Evolutionary conservation across 2,888 invertebrate species (phyloP).

Genomic region (Germaria angustata): DNA sequence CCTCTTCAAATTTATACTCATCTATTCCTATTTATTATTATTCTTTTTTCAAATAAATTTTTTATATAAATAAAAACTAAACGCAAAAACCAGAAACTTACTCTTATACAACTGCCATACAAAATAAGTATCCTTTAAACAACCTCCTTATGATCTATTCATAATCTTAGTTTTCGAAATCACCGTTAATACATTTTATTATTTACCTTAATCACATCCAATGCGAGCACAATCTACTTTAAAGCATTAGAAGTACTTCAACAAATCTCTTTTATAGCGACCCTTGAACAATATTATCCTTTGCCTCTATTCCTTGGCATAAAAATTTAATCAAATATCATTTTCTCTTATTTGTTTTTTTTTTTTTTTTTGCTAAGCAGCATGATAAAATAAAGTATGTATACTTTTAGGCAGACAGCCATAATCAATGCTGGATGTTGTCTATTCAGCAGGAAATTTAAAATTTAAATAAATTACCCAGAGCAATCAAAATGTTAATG

Average conservation of each 20-base stretch:
- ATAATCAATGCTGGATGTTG: constrained; percentile 8
- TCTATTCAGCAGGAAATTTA: constrained; percentile 58
- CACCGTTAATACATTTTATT: constrained; percentile 1
- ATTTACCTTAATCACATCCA: constrained; percentile 6
- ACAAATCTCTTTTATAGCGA: background rate
- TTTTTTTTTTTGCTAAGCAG: background rate
- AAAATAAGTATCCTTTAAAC: background rate
- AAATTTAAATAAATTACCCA: constrained; percentile 54
- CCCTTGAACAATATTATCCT: background rate
- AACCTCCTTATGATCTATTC: background rate
- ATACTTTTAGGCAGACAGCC: background rate
- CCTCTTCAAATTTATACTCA: too few relatives aligned
- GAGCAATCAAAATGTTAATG: constrained; percentile 42
- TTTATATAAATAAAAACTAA: too few relatives aligned
- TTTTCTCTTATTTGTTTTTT: background rate
- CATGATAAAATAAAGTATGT: background rate
- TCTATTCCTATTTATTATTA: too few relatives aligned
- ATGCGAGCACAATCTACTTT: background rate
- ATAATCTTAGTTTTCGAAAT: background rate
- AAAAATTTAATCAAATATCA: constrained; percentile 51
- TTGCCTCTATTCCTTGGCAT: background rate
- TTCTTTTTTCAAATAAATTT: too few relatives aligned
- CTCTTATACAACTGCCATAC: too few relatives aligned
- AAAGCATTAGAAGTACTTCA: background rate
- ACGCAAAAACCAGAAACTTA: too few relatives aligned